phyloP scores from a whole-genome alignment of 2,113 vertebrate species.

The Corythaixoides concolor region DNA sequence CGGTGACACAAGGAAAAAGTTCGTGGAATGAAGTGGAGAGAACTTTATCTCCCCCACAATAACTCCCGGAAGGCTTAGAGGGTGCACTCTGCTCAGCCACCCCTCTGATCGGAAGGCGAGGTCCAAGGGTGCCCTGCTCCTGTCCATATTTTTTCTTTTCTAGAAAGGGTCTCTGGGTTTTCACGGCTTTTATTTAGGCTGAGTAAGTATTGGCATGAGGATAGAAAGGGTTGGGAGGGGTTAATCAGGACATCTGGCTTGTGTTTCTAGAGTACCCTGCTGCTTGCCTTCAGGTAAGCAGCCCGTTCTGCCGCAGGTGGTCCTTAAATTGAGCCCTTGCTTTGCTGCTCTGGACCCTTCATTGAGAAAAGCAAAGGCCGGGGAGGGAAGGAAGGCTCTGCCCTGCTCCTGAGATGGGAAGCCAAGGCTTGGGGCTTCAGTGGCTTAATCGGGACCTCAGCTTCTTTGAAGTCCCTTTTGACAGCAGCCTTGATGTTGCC shows the following conservation, averaged over 20 bases:
- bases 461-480: neutral
- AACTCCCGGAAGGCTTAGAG: too few species aligned
- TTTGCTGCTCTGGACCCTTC: rapidly evolving
- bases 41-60: neutral
- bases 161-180: neutral
- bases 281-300: neutral
- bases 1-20: rapidly evolving
- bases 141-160: neutral
- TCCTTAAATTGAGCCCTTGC: neutral
- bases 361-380: neutral
- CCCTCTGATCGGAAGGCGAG: neutral
- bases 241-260: neutral
- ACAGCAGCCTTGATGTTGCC: neutral
- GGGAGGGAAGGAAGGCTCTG: neutral
- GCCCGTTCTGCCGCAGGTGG: rapidly evolving
- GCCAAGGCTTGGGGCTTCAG: neutral
- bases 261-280: neutral
- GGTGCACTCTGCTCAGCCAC: neutral
- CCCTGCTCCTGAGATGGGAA: neutral
- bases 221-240: neutral
- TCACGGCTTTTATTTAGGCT: neutral
- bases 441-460: neutral
- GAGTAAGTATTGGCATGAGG: neutral
- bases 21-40: neutral
- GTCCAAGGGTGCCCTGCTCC: neutral